Base-by-base conservation (phyloP, 64 coral and sea anemone genomes). In the Actinia tenebrosa region DNA sequence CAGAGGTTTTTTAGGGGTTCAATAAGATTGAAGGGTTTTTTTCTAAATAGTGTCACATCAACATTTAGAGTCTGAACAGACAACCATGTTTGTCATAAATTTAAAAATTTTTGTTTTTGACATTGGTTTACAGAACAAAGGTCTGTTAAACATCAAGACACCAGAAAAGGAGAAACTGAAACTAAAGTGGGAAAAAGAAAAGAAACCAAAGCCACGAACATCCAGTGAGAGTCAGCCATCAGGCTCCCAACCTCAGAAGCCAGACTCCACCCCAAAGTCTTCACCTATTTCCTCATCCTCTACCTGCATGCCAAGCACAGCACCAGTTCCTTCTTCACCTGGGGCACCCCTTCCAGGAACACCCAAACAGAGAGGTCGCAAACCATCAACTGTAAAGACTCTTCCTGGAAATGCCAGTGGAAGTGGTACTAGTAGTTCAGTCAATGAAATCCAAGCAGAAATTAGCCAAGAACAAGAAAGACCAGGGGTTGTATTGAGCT, bases 321-420 rank as follows among this genome's bases (percentile, higher is more conserved):
- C 58, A 56, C 64, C 68, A 60, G 86, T 42, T 75, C 7, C 69
- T 75, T 26, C 69, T 42, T 9, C 25, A 15, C 3, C 25, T 75
- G 86, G 23, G 77, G 80, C 61, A 81, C 2, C 78, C n/a, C 64
- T 47, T 17, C 79, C 88, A 18, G 37, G 66, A 22, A 96, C 88
- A 16, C 91, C 94, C 53, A 96, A 96, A 85, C 94, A 88, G 69
- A 82, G 94, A 47, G 94, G 94, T 14, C 83, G 91, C 55, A 97
- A 97, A 58, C 91, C 91, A 7, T 89, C 94, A 1, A 45, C 72
- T 18, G 91, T 89, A 27, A 97, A 97, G 62, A 87, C 90, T 10
- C 86, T 84, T 11, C 82, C 88, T 16, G 56, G 43, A 72, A 63
- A 68, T 27, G 4, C 18, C 19, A 81, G 50, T 37, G 45, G n/a